Conservation (phyloP, 2,113 vertebrate species). For the Datnioides undecimradiatus region DNA sequence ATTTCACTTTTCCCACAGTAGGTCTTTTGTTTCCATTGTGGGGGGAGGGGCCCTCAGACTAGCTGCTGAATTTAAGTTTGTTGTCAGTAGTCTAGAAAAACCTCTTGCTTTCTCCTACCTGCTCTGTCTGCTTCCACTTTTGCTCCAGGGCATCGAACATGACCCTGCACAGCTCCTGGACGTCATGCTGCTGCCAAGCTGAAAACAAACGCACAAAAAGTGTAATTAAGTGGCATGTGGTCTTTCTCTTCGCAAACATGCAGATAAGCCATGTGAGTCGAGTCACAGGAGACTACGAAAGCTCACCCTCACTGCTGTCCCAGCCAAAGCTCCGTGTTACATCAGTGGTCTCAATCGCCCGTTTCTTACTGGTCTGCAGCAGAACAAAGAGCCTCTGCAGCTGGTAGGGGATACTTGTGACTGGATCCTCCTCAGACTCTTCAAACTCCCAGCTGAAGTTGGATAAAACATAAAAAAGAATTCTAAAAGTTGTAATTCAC, state of each 20-base stretch:
- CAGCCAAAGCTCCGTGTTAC: conserved; percentile 98
- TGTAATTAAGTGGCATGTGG: conserved; percentile 25
- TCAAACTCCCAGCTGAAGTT: conserved; percentile 96
- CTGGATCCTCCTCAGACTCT: conserved; percentile 95
- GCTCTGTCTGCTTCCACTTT: conserved; percentile 99
- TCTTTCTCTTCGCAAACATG: neutral
- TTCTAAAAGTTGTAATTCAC: neutral
- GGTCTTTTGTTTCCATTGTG: conserved; percentile 66
- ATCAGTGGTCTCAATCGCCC: conserved; percentile 98
- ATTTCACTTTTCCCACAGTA: conserved; percentile 57
- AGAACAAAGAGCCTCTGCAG: conserved; percentile 97
- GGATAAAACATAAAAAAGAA: neutral
- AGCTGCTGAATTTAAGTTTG: conserved; percentile 18
- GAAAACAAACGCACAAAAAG: conserved; percentile 56
- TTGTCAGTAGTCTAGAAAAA: conserved; percentile 39
- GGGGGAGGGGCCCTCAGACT: neutral
- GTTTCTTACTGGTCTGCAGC: conserved; percentile 98
- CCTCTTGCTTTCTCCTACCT: conserved; percentile 83
- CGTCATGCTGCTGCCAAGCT: conserved; percentile 99
- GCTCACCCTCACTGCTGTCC: conserved; percentile 98
- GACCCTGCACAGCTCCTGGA: conserved; percentile 98
- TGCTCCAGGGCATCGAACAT: conserved; percentile 99
- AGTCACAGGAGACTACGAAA: conserved; percentile 22
- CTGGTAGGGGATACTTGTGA: conserved; percentile 97
- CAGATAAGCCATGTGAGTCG: conserved; percentile 33